Conservation (phyloP, 2,888 invertebrate species). For the Sericinus montela region DNA sequence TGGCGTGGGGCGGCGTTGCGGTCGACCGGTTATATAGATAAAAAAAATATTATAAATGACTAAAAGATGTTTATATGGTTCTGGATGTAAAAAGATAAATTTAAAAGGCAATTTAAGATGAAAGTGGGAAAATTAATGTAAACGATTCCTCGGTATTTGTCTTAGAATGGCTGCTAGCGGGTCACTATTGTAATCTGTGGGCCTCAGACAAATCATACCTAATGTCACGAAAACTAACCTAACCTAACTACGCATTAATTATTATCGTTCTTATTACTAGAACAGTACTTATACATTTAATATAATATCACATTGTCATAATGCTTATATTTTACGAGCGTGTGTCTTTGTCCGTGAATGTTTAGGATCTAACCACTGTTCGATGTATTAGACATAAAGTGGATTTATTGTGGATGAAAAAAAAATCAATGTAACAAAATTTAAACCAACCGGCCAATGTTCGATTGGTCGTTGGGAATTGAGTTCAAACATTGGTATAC, state of each 20-base stretch:
- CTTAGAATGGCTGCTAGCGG: constrained; percentile 68
- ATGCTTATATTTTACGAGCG: constrained; percentile 79
- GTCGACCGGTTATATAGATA: constrained; percentile 70
- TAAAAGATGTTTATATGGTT: constrained; percentile 80
- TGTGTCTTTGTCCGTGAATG: constrained; percentile 80
- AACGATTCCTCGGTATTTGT: constrained; percentile 75
- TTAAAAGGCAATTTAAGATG: constrained; percentile 70
- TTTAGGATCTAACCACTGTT: constrained; percentile 75
- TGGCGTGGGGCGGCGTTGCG: constrained; percentile 49
- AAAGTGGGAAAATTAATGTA: constrained; percentile 52
- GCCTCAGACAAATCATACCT: constrained; percentile 68
- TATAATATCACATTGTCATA: constrained; percentile 79
- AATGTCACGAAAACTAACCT: constrained; percentile 67
- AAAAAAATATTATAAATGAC: constrained; percentile 76
- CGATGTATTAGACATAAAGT: constrained; percentile 73
- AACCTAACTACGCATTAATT: constrained; percentile 75
- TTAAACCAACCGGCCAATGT: constrained; percentile 32
- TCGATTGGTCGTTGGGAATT: constrained; percentile 45
- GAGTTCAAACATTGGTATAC: constrained; percentile 52
- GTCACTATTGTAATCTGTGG: constrained; percentile 78
- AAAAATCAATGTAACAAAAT: constrained; percentile 60
- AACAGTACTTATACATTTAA: constrained; percentile 74
- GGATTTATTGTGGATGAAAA: constrained; percentile 54
- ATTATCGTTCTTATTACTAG: constrained; percentile 74
- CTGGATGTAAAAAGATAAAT: constrained; percentile 78